Conservation (phyloP, 2,113 vertebrate species). For the Salvelinus fontinalis region DNA sequence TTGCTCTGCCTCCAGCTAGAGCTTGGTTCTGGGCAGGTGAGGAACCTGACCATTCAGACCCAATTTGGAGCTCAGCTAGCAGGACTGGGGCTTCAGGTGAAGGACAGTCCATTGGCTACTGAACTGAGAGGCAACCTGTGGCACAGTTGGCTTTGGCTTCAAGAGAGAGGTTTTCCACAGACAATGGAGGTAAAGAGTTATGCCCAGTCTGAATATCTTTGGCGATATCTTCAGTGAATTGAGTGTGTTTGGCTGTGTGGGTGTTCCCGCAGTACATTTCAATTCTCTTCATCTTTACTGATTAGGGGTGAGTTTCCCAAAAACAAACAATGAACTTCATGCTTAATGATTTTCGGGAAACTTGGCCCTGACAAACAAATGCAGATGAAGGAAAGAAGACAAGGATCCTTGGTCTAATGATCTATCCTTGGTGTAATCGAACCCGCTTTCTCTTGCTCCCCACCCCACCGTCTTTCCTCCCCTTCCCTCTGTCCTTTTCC, state of each 20-base stretch:
- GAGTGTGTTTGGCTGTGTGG: too few relatives aligned
- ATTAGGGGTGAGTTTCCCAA: background rate
- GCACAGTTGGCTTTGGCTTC: slow-evolving; percentile 73
- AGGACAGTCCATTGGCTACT: slow-evolving; percentile 47
- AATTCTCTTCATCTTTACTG: too few relatives aligned
- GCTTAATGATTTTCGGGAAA: too few relatives aligned
- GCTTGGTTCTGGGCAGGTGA: slow-evolving; percentile 53
- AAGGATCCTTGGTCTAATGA: background rate
- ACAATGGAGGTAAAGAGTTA: slow-evolving; percentile 64
- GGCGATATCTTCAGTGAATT: too few relatives aligned
- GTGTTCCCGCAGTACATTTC: too few relatives aligned
- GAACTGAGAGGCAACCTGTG: slow-evolving; percentile 67
- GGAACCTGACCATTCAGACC: slow-evolving; percentile 53
- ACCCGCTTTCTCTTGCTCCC: too few relatives aligned
- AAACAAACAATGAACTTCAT: too few relatives aligned
- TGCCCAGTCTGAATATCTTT: too few relatives aligned
- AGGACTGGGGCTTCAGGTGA: slow-evolving; percentile 59
- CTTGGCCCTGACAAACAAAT: too few relatives aligned
- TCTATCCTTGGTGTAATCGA: background rate
- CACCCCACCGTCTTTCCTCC: background rate
- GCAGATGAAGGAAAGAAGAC: too few relatives aligned
- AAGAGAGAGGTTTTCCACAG: slow-evolving; percentile 62
- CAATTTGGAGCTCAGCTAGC: slow-evolving; percentile 59
- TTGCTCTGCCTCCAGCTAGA: slow-evolving; percentile 55
- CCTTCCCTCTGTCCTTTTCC: background rate